Conservation (phyloP, 2,888 invertebrate genomes). For the Tridacna gigas region DNA sequence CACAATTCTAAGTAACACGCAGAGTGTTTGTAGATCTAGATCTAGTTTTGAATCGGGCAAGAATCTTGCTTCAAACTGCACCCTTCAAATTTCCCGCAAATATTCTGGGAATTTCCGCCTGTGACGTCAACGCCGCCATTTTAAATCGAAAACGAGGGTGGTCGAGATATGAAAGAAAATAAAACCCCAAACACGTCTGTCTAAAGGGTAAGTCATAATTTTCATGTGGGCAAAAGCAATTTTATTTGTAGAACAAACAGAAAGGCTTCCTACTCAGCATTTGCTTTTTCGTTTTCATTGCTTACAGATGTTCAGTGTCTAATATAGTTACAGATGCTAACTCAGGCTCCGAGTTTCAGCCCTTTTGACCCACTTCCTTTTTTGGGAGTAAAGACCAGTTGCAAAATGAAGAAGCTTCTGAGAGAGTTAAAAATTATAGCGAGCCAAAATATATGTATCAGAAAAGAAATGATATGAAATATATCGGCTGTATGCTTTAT, state of each 20-base stretch:
- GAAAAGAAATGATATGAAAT: no score
- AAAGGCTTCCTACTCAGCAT: no score
- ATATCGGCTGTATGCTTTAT: no score
- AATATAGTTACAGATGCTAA: slow-evolving; percentile 3
- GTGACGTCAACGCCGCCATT: slow-evolving; percentile 20
- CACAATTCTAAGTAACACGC: no score
- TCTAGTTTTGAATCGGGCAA: no score
- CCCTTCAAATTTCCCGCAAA: slow-evolving; percentile 14
- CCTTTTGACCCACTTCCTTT: slow-evolving; percentile 19
- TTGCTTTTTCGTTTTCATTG: no score
- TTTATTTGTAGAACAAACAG: no score
- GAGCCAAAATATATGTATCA: no score
- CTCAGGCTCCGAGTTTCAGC: slow-evolving; percentile 6
- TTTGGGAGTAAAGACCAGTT: slow-evolving; percentile 11
- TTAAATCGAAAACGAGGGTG: slow-evolving; percentile 23
- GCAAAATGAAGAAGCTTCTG: not conserved
- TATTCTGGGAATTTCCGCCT: slow-evolving; percentile 27
- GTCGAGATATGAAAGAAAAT: slow-evolving; percentile 16
- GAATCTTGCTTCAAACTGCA: not conserved
- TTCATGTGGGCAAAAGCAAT: no score
- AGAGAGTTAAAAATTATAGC: no score
- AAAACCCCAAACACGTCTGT: not conserved
- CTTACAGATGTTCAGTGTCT: no score
- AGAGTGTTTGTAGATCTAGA: no score
- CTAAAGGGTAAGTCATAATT: not conserved